phyloP scores from a whole-genome alignment of 2,888 invertebrate genomes.

The Drosophila demipolita region DNA sequence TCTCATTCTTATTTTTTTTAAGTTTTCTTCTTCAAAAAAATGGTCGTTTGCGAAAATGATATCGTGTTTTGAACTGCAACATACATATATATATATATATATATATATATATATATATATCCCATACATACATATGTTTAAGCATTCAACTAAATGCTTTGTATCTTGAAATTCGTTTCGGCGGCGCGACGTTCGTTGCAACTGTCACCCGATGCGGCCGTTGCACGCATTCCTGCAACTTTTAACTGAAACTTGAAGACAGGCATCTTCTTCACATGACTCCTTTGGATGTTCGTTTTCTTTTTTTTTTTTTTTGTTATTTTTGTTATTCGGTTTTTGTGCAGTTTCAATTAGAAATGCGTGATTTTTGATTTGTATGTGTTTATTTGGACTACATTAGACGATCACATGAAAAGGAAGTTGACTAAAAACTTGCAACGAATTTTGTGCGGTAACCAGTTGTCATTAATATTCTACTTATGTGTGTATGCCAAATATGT shows the following conservation, averaged over 20 bases:
- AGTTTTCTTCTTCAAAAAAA: not conserved
- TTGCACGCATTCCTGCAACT: constrained; percentile 60
- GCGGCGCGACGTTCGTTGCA: constrained; percentile 30
- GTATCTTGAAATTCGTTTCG: constrained; percentile 22
- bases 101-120: not conserved
- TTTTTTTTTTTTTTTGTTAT: constrained; percentile 19
- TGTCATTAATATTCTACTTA: not conserved
- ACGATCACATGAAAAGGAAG: not conserved
- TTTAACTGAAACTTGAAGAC: constrained; percentile 9
- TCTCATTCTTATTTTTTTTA: not conserved
- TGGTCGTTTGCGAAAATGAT: not conserved
- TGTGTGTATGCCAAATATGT: not conserved
- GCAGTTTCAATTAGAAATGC: constrained; percentile 61
- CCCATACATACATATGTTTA: not conserved
- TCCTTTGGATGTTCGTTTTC: constrained; percentile 3
- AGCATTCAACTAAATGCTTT: constrained; percentile 2
- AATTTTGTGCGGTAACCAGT: constrained; percentile 1
- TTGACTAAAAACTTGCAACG: constrained; percentile 1
- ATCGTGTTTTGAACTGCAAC: constrained; percentile 3
- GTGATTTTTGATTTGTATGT: constrained; percentile 43
- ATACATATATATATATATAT: not conserved
- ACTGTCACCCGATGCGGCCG: constrained; percentile 59
- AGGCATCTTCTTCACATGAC: constrained; percentile 3
- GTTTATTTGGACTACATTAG: constrained; percentile 32
- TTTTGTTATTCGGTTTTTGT: constrained; percentile 37